Percentiles rank a stretch among this genome's conserved stretches.
These are phyloP conservation scores for Xenopus laevis DNA, from an alignment of 2,113 vertebrate genomes.

Conservation along the genomic window DNA sequence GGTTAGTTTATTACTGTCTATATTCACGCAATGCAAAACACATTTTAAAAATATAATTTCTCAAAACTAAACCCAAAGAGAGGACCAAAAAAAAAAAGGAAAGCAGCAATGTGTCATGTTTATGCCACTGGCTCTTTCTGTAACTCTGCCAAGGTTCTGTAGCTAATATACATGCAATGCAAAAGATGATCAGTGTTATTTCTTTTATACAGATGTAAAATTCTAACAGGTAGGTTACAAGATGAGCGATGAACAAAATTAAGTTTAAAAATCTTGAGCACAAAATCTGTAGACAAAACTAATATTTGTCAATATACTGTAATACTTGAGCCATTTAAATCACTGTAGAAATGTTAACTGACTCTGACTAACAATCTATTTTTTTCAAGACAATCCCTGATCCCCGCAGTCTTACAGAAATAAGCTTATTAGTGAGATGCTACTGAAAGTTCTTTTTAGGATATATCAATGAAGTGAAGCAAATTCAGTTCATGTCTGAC, in stretches of 20 bases:
- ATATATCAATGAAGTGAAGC: conserved; percentile 63
- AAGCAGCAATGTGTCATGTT: neutral
- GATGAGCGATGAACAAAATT: neutral
- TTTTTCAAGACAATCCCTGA: conserved; percentile 69
- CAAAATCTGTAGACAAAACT: neutral
- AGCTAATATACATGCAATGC: too few relatives aligned
- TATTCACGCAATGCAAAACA: neutral
- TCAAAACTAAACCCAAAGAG: too few relatives aligned
- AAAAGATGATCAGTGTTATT: too few relatives aligned
- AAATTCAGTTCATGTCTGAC: conserved; percentile 71
- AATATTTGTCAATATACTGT: conserved; percentile 21
- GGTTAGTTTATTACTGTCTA: too few relatives aligned
- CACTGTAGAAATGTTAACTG: conserved; percentile 63
- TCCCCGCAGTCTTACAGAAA: conserved; percentile 74
- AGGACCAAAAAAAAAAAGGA: neutral
- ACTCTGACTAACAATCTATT: conserved; percentile 66
- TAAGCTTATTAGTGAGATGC: conserved; percentile 72
- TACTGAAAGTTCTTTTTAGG: conserved; percentile 61
- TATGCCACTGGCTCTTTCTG: neutral
- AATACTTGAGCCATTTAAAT: conserved; percentile 54
- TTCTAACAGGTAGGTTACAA: neutral
- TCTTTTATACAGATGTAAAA: neutral
- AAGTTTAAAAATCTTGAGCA: too few relatives aligned
- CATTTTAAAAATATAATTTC: neutral
- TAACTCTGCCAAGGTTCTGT: too few relatives aligned